Base-by-base conservation (phyloP, 1,140 invertebrate species). In the Philopotamus ludificatus region DNA sequence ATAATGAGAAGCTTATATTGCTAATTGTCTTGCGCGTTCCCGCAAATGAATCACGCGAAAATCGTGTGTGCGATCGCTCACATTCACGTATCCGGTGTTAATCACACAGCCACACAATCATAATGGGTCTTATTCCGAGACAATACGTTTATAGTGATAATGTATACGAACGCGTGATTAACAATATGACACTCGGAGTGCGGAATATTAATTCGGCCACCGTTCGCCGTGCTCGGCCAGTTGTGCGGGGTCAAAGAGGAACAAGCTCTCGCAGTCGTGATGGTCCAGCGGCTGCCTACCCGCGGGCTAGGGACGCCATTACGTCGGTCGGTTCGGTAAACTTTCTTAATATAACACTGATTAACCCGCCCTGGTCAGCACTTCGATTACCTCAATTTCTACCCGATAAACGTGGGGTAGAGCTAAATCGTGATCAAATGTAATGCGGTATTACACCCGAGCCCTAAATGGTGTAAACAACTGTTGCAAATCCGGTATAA, bases 391-490 rank as follows among this genome's bases (percentile, higher is more conserved):
- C 28, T 34, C 28, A 34, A 34, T 34, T 34, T 12, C 28, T 34
- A 34, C 28, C 28, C 28, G 28, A 34, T 34, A 50, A 50, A 18
- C 15, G 21, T 21, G 47, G 4, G 21, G 3, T 18, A 21, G 47
- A 26, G 54, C 21, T 12, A 15, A 42, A 39, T 57, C 54, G 54
- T 57, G 54, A 57, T 57, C 39, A 39, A 34, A 34, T 12, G 28
- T 34, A 34, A 34, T 34, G 28, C 28, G 28, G 28, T 12, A 34
- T 34, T 34, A 34, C 28, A 34, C 28, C 28, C 28, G 12, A 16
- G 34, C 54, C 54, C 54, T 57, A 57, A 57, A 57, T 39, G 54
- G 39, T 57, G 54, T 57, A 57, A 42, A 57, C 54, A 57, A 41
- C 54, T 57, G 54, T 42, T 57, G 54, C 28, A 16, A 21, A 57